phyloP scores from a whole-genome alignment of 2,797 vertebrate genomes.

The Scyliorhinus canicula region DNA sequence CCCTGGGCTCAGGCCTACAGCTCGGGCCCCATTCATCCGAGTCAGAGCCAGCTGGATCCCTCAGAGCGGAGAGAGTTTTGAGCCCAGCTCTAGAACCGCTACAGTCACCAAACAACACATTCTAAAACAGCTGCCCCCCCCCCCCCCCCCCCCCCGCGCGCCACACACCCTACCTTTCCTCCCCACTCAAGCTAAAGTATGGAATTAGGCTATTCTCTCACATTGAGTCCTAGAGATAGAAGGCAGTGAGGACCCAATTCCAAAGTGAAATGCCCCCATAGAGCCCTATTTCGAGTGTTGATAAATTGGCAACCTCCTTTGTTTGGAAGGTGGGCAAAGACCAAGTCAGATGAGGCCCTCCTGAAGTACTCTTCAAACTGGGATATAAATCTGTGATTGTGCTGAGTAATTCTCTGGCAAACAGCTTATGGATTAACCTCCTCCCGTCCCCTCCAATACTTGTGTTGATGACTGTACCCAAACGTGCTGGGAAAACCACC shows the following conservation, averaged over 20 bases:
- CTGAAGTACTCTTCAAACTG: not conserved
- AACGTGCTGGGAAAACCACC: not conserved
- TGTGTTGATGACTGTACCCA: not conserved
- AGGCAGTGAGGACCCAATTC: not conserved
- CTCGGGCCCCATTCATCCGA: constrained; percentile 38
- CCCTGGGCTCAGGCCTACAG: constrained; percentile 53
- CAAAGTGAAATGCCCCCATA: not conserved
- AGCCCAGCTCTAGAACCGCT: constrained; percentile 47
- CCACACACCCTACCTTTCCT: constrained; percentile 40
- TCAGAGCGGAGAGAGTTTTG: constrained; percentile 44
- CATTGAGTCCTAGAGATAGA: not conserved
- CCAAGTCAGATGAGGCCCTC: not conserved
- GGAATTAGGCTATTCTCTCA: constrained; percentile 20
- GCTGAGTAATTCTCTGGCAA: not conserved
- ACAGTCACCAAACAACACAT: constrained; percentile 47
- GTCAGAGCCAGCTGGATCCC: not conserved
- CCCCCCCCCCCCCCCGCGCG: constrained; percentile 46
- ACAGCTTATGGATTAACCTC: not conserved
- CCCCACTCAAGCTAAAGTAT: not conserved
- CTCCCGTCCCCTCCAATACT: not conserved
- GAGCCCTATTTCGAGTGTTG: not conserved
- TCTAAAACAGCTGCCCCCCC: constrained; percentile 41
- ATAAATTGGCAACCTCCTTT: not conserved
- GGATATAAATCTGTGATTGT: not conserved
- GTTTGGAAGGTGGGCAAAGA: not conserved